These are phyloP conservation scores for Kryptopterus vitreolus DNA, from an alignment of 2,797 vertebrate species.

Conservation along the genomic window DNA sequence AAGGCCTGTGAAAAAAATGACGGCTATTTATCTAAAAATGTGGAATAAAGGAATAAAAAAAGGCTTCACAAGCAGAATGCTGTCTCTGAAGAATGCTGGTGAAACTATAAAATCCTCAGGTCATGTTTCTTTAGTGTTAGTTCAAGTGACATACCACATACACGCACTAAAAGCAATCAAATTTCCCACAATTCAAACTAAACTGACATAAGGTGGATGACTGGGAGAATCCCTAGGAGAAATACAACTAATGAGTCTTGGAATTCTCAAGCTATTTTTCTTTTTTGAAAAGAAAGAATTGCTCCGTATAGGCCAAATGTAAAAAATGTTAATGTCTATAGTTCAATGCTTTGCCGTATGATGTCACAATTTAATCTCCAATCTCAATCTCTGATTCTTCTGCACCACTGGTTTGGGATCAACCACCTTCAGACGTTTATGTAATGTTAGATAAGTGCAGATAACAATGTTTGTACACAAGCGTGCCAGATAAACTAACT, in stretches of 20 bases:
- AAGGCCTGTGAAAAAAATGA: not conserved
- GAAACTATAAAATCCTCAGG: not conserved
- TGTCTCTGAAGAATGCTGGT: not conserved
- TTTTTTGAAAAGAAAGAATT: too few relatives aligned
- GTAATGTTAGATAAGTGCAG: not conserved
- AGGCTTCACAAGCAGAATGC: not conserved
- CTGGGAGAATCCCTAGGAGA: not conserved
- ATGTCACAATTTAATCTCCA: not conserved
- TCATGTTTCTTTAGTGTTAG: not conserved
- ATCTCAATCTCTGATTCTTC: too few relatives aligned
- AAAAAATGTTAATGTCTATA: too few relatives aligned
- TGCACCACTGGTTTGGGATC: not conserved
- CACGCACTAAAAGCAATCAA: not conserved
- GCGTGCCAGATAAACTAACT: slow-evolving; percentile 3
- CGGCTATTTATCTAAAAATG: not conserved
- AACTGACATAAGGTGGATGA: not conserved
- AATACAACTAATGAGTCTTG: not conserved
- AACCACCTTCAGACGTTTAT: not conserved
- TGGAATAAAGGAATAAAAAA: not conserved
- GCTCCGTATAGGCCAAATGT: too few relatives aligned
- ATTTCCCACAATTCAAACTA: not conserved
- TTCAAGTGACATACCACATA: not conserved
- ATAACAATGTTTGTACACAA: not conserved
- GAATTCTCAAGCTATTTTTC: not conserved
- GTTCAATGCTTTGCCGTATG: not conserved